A percentile compares a stretch with the other conserved stretches of the same genome.
These are phyloP conservation scores for Diorhabda carinulata DNA, from an alignment of 1,140 invertebrate species.

Conservation along the genomic window DNA sequence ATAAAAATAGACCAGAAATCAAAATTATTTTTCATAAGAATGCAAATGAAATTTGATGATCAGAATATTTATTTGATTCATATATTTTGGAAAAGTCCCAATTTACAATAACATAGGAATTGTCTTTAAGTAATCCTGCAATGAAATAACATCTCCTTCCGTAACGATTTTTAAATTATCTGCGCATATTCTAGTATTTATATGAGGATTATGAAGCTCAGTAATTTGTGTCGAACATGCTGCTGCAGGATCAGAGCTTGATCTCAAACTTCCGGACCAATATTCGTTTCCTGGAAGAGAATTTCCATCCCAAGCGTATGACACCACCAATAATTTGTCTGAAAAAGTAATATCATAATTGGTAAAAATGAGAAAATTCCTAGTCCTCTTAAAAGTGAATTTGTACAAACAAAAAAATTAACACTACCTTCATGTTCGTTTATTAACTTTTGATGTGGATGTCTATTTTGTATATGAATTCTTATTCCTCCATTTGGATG, in stretches of 20 bases:
- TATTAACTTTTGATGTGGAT: constrained; percentile 23
- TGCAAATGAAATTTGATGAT: no score
- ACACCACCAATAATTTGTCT: constrained; percentile 40
- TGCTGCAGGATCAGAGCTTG: constrained; percentile 61
- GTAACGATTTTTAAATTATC: constrained; percentile 32
- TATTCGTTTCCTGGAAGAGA: constrained; percentile 62
- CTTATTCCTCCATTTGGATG: constrained; percentile 12
- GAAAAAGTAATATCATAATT: background rate
- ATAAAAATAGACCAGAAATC: no score
- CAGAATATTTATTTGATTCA: no score
- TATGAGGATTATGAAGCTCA: constrained; percentile 57
- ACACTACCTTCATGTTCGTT: constrained; percentile 21
- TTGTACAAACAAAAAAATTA: background rate
- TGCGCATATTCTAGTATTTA: constrained; percentile 46
- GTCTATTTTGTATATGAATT: constrained; percentile 17
- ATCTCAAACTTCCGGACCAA: constrained; percentile 47
- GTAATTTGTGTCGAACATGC: constrained; percentile 56
- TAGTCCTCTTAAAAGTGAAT: background rate
- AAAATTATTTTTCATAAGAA: no score
- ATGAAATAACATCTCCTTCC: background rate
- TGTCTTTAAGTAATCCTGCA: background rate
- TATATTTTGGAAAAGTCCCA: no score
- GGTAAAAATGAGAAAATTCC: no score
- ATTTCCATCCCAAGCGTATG: constrained; percentile 67
- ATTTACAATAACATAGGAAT: background rate